Base-by-base conservation (phyloP, 2,888 invertebrate species). In the Philopedon plagiatum region DNA sequence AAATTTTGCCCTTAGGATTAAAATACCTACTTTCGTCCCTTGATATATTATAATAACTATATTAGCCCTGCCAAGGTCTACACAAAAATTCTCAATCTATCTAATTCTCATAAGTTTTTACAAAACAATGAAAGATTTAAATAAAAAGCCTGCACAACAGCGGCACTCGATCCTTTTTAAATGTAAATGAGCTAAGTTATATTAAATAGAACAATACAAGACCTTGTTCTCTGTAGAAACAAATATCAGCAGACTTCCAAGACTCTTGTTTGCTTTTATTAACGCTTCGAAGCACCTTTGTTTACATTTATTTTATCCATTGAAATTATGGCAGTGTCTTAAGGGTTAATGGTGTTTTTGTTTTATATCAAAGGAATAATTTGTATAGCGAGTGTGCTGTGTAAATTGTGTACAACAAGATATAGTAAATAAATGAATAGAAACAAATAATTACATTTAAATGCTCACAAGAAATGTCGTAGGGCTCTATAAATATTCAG, bases 151-250 rank as follows among this genome's bases (percentile, higher is more conserved):
- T 26, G 26, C 3, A 7, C 1, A 26, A 49, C 23, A 5, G 13
- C 26, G 23, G 11, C n/a, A n/a, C 11, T 13, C 49, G 19, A 13
- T 49, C 26, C 49, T 26, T 26, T 49, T 49, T 29, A 41, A 29
- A 61, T 61, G 61, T n/a, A 61, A 61, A 61, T 61, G 41, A 61
- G 37, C 37, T 13, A 29, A 61, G 29, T 61, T 61, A 39, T 37
- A 21, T 29, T 41, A 61, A 26, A 29, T 15, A 23, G 61, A 44
- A 61, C 61, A 44, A 61, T 46, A 39, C 29, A 61, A 44, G 29
- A 26, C 29, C 15, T 29, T 32, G 29, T 46, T 26, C 29, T 32
- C 44, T 26, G 11, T 61, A 15, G 15, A 26, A 61, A 15, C 26
- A 61, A 61, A 44, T 56, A 56, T 23, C 29, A 44, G 39, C 29